phyloP scores from a whole-genome alignment of 2,797 vertebrate genomes.

The Todus mexicanus region DNA sequence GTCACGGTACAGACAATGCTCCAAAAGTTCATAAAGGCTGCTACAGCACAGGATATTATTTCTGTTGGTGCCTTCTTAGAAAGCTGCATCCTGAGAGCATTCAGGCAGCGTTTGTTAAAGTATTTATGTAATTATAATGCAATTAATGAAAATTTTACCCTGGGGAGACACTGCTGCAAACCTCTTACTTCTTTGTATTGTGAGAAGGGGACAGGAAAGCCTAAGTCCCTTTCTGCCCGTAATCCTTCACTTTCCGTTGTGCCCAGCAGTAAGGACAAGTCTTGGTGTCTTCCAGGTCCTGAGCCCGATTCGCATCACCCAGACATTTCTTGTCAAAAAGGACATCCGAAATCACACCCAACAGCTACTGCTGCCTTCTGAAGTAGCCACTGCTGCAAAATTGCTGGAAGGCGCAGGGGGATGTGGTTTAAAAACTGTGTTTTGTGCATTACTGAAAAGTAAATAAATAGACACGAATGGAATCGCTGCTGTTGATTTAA shows the following conservation, averaged over 20 bases:
- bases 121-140: background rate
- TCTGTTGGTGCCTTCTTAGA: background rate
- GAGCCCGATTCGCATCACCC: background rate
- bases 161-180: background rate
- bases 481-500: background rate
- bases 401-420: background rate
- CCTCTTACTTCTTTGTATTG: background rate
- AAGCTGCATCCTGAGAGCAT: background rate
- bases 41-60: background rate
- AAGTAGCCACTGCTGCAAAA: background rate
- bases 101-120: background rate
- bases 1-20: accelerated
- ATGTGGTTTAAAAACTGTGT: background rate
- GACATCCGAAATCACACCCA: background rate
- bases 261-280: background rate
- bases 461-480: background rate
- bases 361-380: background rate
- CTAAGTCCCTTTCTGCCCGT: background rate
- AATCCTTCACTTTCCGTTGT: background rate
- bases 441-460: background rate
- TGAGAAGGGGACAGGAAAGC: background rate
- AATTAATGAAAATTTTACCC: background rate
- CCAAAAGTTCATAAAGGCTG: background rate
- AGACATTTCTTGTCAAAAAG: background rate
- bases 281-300: background rate